Conservation (phyloP, 64 coral and sea anemone species). For the Pachyseris speciosa region DNA sequence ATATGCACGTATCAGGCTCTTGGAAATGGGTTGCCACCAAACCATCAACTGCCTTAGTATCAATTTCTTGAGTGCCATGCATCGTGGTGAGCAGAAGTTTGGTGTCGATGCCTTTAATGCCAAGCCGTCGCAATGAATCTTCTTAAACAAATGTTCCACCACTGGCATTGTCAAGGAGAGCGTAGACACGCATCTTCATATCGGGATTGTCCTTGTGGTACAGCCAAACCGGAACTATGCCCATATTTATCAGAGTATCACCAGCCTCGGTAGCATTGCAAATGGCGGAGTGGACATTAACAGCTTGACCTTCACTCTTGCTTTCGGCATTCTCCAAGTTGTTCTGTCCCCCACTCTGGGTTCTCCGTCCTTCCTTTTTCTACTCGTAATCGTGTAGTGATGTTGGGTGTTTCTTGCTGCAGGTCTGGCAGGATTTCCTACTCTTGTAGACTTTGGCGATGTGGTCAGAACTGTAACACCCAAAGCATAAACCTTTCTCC, state of each 20-base stretch:
- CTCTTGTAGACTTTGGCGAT: too few relatives aligned
- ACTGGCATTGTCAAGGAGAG: conserved; percentile 67
- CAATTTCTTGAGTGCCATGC: conserved; percentile 56
- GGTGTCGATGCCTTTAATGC: conserved; percentile 54
- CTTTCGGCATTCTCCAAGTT: not conserved
- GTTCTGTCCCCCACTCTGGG: not conserved
- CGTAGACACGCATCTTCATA: conserved; percentile 36
- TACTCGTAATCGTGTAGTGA: too few relatives aligned
- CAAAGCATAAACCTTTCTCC: too few relatives aligned
- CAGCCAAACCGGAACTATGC: conserved; percentile 65
- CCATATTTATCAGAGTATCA: conserved; percentile 34
- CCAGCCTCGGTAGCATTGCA: conserved; percentile 22
- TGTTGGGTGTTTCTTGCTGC: too few relatives aligned
- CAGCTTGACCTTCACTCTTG: not conserved
- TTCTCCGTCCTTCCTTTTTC: too few relatives aligned
- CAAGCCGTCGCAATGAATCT: conserved; percentile 25
- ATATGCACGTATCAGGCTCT: not conserved
- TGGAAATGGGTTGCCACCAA: conserved; percentile 4
- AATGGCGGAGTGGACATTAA: not conserved
- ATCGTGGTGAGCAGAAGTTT: conserved; percentile 67
- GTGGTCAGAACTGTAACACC: too few relatives aligned
- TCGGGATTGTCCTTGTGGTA: conserved; percentile 53
- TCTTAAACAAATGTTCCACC: conserved; percentile 46
- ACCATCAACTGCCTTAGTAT: conserved; percentile 45
- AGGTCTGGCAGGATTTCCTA: too few relatives aligned